phyloP scores from a whole-genome alignment of 2,113 vertebrate species.

The Struthidea cinerea region DNA sequence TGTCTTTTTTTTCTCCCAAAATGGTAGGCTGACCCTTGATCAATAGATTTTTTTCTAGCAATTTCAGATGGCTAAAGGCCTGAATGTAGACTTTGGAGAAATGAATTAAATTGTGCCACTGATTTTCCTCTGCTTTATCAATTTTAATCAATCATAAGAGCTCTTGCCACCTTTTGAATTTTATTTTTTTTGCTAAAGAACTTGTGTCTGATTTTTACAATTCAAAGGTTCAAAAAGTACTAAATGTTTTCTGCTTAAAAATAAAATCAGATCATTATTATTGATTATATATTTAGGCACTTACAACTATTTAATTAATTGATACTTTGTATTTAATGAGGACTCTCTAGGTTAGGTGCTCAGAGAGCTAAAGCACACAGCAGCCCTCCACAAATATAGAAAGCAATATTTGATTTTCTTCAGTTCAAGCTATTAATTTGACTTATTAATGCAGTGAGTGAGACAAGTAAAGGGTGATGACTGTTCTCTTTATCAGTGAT shows the following conservation, averaged over 20 bases:
- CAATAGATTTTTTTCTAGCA: neutral
- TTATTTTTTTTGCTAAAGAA: neutral
- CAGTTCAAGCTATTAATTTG: neutral
- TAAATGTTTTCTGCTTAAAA: neutral
- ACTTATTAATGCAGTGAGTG: neutral
- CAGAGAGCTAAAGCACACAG: neutral
- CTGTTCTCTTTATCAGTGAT: neutral
- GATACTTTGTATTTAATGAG: neutral
- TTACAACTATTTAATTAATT: neutral
- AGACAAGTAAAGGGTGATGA: neutral
- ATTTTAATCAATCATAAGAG: neutral
- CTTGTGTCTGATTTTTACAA: neutral
- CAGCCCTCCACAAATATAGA: neutral
- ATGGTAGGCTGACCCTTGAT: neutral
- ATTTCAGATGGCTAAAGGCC: neutral
- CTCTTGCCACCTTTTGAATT: neutral
- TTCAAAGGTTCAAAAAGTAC: neutral
- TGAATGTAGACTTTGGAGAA: neutral
- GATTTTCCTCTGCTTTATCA: neutral
- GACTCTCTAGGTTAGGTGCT: neutral
- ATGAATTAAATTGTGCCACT: neutral
- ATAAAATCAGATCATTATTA: neutral
- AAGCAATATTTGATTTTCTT: neutral
- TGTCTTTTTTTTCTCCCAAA: rapidly evolving
- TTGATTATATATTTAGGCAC: neutral